phyloP scores from a whole-genome alignment of 2,797 vertebrate species.

The Micromesistius poutassou region DNA sequence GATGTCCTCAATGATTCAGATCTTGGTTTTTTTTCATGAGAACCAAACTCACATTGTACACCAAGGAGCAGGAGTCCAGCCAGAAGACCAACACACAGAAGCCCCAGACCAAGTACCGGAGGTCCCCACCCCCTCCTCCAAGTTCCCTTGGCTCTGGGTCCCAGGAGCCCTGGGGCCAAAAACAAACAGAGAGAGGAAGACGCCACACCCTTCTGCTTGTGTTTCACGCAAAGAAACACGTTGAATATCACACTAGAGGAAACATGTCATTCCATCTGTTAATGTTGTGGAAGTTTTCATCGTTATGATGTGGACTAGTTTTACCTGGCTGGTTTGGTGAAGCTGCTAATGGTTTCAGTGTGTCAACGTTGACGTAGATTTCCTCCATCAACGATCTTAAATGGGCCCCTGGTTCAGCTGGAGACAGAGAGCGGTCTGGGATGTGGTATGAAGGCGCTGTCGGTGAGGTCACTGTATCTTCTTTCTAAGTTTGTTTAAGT shows the following conservation, averaged over 20 bases:
- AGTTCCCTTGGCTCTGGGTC: not conserved
- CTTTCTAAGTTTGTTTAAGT: not conserved
- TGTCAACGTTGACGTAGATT: not conserved
- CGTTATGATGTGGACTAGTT: not conserved
- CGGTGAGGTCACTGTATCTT: not conserved
- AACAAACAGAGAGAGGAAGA: not conserved
- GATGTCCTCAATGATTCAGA: not conserved
- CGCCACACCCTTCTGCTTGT: not conserved
- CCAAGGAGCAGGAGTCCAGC: not conserved
- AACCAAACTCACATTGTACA: not conserved
- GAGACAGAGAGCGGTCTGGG: not conserved
- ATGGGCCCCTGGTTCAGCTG: too few relatives aligned
- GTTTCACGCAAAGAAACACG: not conserved
- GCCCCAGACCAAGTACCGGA: not conserved
- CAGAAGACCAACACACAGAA: not conserved
- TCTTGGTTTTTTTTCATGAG: not conserved
- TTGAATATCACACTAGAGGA: too few relatives aligned
- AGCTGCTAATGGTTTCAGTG: not conserved
- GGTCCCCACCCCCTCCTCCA: not conserved
- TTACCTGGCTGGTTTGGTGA: not conserved
- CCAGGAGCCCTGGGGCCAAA: not conserved
- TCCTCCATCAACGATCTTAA: not conserved
- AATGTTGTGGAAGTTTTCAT: too few relatives aligned
- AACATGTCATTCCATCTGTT: not conserved
- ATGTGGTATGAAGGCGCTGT: not conserved